Conservation (phyloP, 2,113 vertebrate species). For the Mandrillus leucophaeus region DNA sequence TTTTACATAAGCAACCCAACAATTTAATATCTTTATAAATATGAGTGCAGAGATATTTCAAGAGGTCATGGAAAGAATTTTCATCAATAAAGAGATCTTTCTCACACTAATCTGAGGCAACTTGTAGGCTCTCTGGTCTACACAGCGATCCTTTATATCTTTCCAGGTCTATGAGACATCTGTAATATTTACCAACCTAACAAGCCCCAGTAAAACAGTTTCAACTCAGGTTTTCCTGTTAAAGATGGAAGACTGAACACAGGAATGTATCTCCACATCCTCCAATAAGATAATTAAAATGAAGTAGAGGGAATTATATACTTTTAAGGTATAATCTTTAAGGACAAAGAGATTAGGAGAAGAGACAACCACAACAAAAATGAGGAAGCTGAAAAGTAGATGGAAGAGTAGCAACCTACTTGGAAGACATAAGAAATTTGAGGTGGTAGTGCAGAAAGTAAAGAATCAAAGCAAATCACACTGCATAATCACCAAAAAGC, state of each 20-base stretch:
- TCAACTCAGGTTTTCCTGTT: background rate
- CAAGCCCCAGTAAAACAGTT: background rate
- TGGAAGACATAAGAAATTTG: background rate
- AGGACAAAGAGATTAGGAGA: background rate
- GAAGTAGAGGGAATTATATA: background rate
- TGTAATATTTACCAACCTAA: slow-evolving; percentile 12
- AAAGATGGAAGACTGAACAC: background rate
- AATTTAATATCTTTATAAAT: background rate
- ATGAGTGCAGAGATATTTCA: background rate
- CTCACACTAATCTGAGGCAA: background rate
- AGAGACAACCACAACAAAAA: background rate
- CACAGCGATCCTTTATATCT: background rate
- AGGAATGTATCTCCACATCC: background rate
- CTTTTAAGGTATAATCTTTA: background rate
- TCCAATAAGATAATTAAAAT: background rate
- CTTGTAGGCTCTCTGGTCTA: background rate
- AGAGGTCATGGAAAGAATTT: background rate
- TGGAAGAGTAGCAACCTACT: background rate
- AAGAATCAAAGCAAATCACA: slow-evolving; percentile 11
- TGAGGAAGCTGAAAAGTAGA: background rate
- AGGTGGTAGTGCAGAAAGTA: background rate
- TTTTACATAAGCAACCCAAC: background rate
- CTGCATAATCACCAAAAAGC: background rate
- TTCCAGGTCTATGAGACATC: background rate
- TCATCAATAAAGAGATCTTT: background rate